Base-by-base conservation (phyloP, 2,888 invertebrate species). In the Philereme vetulata region DNA sequence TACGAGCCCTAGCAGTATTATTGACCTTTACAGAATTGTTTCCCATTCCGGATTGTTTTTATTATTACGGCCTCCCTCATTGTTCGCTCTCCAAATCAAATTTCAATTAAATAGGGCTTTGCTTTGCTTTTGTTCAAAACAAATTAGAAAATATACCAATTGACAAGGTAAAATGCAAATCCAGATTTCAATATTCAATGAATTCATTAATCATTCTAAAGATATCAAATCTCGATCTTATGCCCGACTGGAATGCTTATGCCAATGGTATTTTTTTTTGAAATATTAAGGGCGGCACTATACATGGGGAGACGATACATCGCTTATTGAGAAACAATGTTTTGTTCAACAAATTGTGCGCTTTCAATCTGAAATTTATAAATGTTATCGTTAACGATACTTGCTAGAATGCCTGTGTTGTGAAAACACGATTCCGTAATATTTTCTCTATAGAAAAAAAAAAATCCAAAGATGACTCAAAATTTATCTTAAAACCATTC, bases 11-110 rank as follows among this genome's bases (percentile, higher is more conserved):
- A 34, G 38, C 38, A 8, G 21, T 21, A 21, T 35, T 38, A 45
- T 40, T 53, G 53, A 52, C 52, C 47, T 52, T 40, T 40, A 34
- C 38, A 53, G 62, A 72, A 76, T 73, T 74, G 66, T 77, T 76
- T 76, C 33, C 56, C 64, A 68, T 71, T 70, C 54, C 62, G 60
- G 67, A 21, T 69, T 71, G 62, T 71, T 72, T 70, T 64, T 67
- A 74, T 77, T 72, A 74, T 70, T 48, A 68, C 44, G 61, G 66
- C 69, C 68, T 74, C 70, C 65, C 66, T 70, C 66, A 58, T 77
- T 77, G 75, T 77, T 75, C 74, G 64, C 36, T 68, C 67, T 72
- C 72, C 71, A 72, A 75, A 76, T 74, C 74, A 73, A 74, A 75
- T 70, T 72, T 69, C 69, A 68, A 67, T 71, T 66, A 70, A 67